These are phyloP conservation scores for Metalampra italica DNA, from an alignment of 2,888 invertebrate genomes.

Conservation along the genomic window DNA sequence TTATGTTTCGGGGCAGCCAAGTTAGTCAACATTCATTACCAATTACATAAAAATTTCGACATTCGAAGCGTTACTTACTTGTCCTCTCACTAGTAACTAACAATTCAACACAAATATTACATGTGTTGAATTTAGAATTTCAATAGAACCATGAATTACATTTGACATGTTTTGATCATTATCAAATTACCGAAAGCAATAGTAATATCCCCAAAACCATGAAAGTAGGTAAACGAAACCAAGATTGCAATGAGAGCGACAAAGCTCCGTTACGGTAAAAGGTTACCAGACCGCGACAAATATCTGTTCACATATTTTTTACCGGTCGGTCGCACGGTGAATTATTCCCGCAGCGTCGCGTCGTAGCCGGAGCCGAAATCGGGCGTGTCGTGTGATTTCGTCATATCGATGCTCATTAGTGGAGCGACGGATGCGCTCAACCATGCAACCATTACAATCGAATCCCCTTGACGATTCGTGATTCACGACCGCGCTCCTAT, in stretches of 20 bases:
- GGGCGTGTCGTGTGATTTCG: constrained; percentile 41
- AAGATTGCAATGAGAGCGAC: constrained; percentile 8
- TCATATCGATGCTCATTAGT: constrained; percentile 58
- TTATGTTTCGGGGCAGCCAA: too few species aligned
- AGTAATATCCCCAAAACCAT: too few species aligned
- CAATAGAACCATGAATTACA: too few species aligned
- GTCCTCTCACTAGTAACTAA: too few species aligned
- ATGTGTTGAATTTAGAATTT: too few species aligned
- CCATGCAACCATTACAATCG: constrained; percentile 59
- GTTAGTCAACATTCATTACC: too few species aligned
- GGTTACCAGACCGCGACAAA: constrained; percentile 38
- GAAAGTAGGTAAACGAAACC: neutral
- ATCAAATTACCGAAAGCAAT: too few species aligned
- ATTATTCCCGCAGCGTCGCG: constrained; percentile 26
- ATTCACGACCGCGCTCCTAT: constrained; percentile 55
- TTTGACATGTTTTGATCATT: too few species aligned
- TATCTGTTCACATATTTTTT: constrained; percentile 55
- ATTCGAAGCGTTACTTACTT: too few species aligned
- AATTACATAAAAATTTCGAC: too few species aligned
- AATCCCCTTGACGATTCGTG: constrained; percentile 64
- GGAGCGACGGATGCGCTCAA: constrained; percentile 44
- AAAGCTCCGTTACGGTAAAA: constrained; percentile 37
- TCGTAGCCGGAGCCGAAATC: constrained; percentile 25
- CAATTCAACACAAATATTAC: too few species aligned
- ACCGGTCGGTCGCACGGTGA: constrained; percentile 37